Base-by-base conservation (phyloP, 2,797 vertebrate species). In the Heteromormyrus szaboi region DNA sequence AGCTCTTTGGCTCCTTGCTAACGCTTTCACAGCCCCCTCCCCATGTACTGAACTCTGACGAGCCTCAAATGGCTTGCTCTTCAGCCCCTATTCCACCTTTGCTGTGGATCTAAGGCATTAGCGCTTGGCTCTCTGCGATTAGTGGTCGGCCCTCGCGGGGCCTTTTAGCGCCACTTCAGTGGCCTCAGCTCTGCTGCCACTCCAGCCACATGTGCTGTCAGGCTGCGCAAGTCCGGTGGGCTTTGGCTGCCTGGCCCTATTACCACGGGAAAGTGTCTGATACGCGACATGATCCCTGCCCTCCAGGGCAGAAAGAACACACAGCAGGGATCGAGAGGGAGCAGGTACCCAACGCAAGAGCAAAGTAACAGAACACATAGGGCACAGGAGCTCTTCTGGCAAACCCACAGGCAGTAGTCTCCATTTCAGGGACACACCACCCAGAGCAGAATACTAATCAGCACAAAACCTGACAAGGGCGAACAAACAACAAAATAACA, bases 361-460 rank as follows among this genome's bases (percentile, higher is more conserved):
- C 29, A 37, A 76, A 76, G 33, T 19, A 37, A 17, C 68, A 29
- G 14, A 41, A 17, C 2, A 33, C 33, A 76, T 4, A 37, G 14
- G 33, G 29, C 14, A 7, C 12, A 7, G 62, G 62, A 68, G 62
- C 54, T 68, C 25, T 19, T 37, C 33, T 37, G 68, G 12, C 54
- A 56, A 56, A 56, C 54, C 19, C 53, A n/a, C 19, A 56, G 54
- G 54, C 19, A 56, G 54, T n/a, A n/a, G 19, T 56, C 54, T 56
- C 19, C 68, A 76, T 76, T 76, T 76, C 68, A 8, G 68, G 11
- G 11, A 76, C 29, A 76, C 1, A 14, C 68, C 25, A 76, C 12
- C 68, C 68, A 76, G 33, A 76, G 68, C 68, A 76, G 68, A 76
- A 76, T 76, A 76, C 68, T 76, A 76, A 76, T 76, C 29, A 76